Base-by-base conservation (phyloP, 2,797 vertebrate genomes). In the Premnoplex brunnescens region DNA sequence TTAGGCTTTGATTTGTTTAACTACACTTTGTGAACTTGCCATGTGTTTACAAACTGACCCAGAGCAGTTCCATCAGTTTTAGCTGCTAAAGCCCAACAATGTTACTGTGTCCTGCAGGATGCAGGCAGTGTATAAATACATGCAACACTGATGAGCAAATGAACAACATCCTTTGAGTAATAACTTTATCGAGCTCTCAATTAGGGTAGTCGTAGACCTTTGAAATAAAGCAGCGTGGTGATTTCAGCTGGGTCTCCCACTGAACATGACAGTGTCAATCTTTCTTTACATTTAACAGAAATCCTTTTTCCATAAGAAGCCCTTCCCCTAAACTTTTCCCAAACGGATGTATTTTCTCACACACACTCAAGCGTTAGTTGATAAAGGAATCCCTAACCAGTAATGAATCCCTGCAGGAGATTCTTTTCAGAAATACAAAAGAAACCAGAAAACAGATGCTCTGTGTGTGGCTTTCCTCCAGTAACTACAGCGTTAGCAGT, bases 401-500 rank as follows among this genome's bases (percentile, higher is more conserved):
- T 12, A 48, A 43, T 34, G 9, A 73, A 69, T 62, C 16, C 10
- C 59, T 66, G 18, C 17, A 41, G 67, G 60, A 77, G 22, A n/a
- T 26, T 46, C 32, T 18, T 46, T 24, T n/a, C 32, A n/a, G 62
- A 44, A 46, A 44, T n/a, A n/a, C 17, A 46, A 46, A 64, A 46
- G 30, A n/a, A 44, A 26, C 34, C n/a, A n/a, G 59, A 28, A 68
- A 62, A 36, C 8, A 56, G 34, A 36, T 15, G 27, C 37, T 62
- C 15, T 34, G 4, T 49, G 63, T 46, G n/a, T 72, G 27, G 30
- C 28, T 82, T 64, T 73, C 28, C 32, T 51, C 30, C 48, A 37
- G 58, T 34, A 66, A 36, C 26, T 20, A 44, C 1, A 0, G 28
- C 21, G 17, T 59, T 43, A 30, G n/a, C 0, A 0, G 37, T 19